Evolutionary conservation across 2,888 invertebrate species (phyloP).

Genomic region (Tinea semifulvella): DNA sequence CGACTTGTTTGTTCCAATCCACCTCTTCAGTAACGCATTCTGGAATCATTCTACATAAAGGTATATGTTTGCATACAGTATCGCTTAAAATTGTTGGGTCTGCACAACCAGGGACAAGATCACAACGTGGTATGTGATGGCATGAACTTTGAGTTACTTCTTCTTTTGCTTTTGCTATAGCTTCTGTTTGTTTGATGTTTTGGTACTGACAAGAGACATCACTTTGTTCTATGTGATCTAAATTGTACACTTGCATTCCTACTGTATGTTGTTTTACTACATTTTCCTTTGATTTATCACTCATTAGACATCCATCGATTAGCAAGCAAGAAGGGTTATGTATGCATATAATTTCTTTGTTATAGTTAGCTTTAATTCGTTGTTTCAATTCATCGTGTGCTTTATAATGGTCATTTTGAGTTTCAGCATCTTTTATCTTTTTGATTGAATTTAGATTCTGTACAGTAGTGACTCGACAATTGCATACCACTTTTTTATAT

Average conservation of each 20-base stretch:
- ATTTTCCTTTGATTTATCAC: not conserved
- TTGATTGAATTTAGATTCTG: too few relatives aligned
- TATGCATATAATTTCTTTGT: slow-evolving; percentile 46
- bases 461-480: too few relatives aligned
- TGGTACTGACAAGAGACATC: not conserved
- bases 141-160: too few relatives aligned
- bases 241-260: not conserved
- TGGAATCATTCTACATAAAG: slow-evolving; percentile 39
- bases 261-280: not conserved
- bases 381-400: not conserved
- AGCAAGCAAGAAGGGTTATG: slow-evolving; percentile 49
- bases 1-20: slow-evolving; percentile 20
- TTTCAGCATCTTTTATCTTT: not conserved
- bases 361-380: slow-evolving; percentile 29
- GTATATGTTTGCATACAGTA: slow-evolving; percentile 32
- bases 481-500: too few relatives aligned
- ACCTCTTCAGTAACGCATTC: slow-evolving; percentile 32
- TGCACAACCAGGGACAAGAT: too few relatives aligned
- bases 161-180: too few relatives aligned
- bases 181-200: not conserved
- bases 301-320: slow-evolving; percentile 47
- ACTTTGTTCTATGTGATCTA: not conserved
- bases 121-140: too few relatives aligned
- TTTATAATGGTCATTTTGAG: not conserved
- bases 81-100: slow-evolving; percentile 18